phyloP scores from a whole-genome alignment of 2,888 invertebrate species.

The Gastracanthus pulcherrimus region DNA sequence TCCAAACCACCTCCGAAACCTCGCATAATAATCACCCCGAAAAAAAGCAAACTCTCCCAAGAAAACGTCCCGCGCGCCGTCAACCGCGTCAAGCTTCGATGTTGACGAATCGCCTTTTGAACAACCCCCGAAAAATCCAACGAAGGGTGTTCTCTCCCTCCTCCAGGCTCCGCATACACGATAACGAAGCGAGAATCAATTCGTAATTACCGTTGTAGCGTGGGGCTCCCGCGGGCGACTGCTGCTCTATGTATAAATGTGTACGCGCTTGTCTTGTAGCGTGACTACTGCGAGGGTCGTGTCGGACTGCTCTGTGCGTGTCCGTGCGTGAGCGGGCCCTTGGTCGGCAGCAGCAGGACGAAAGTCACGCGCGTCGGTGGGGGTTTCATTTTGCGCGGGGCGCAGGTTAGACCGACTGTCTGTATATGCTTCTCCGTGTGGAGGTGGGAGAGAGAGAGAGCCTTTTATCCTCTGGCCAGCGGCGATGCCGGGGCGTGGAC shows the following conservation, averaged over 20 bases:
- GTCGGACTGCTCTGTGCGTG: no score
- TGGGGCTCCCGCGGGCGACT: slow-evolving; percentile 26
- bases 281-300: no score
- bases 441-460: neutral
- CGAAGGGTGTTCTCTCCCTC: neutral
- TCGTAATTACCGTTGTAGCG: slow-evolving; percentile 58
- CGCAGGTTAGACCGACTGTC: neutral
- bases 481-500: neutral
- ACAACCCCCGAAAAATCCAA: slow-evolving; percentile 11
- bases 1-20: neutral
- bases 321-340: slow-evolving; percentile 34
- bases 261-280: no score
- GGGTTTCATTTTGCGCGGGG: slow-evolving; percentile 1
- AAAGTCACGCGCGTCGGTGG: slow-evolving; percentile 25
- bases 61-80: neutral
- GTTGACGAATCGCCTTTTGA: slow-evolving; percentile 54
- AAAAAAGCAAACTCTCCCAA: neutral
- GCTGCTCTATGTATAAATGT: no score
- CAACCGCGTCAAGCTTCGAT: slow-evolving; percentile 37
- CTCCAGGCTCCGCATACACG: neutral
- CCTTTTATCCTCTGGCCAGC: neutral
- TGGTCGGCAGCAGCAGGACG: slow-evolving; percentile 30
- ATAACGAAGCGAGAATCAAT: slow-evolving; percentile 58
- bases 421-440: neutral
- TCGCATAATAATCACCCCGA: slow-evolving; percentile 2